Conservation (phyloP, 1,140 invertebrate genomes). For the Diuraphis noxia region DNA sequence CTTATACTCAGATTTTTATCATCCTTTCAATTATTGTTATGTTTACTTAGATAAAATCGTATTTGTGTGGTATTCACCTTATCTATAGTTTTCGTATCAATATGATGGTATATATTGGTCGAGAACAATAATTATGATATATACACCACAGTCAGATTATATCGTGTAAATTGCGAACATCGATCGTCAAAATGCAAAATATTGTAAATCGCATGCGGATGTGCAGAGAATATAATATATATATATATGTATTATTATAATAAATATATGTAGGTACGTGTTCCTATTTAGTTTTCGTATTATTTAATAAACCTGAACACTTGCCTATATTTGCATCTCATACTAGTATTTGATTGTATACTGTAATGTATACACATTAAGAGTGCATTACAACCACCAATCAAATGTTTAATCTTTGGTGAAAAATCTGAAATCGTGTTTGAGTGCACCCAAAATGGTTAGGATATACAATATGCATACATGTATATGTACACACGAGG, state of each 20-base stretch:
- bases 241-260: too few relatives aligned
- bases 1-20: too few relatives aligned
- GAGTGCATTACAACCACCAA: background rate
- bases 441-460: background rate
- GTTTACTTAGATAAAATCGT: too few relatives aligned
- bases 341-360: too few relatives aligned
- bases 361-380: background rate
- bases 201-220: background rate
- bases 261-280: background rate
- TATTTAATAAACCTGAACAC: background rate
- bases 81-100: too few relatives aligned
- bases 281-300: background rate
- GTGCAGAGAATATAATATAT: background rate
- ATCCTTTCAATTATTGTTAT: too few relatives aligned
- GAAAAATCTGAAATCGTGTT: constrained; percentile 5
- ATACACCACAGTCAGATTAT: too few relatives aligned
- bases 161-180: too few relatives aligned
- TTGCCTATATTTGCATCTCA: background rate
- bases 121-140: too few relatives aligned
- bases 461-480: background rate
- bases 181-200: too few relatives aligned
- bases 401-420: background rate
- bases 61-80: too few relatives aligned
- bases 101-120: too few relatives aligned
- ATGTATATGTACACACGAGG: background rate